Conservation (phyloP, 2,113 vertebrate genomes). For the Nipponia nippon region DNA sequence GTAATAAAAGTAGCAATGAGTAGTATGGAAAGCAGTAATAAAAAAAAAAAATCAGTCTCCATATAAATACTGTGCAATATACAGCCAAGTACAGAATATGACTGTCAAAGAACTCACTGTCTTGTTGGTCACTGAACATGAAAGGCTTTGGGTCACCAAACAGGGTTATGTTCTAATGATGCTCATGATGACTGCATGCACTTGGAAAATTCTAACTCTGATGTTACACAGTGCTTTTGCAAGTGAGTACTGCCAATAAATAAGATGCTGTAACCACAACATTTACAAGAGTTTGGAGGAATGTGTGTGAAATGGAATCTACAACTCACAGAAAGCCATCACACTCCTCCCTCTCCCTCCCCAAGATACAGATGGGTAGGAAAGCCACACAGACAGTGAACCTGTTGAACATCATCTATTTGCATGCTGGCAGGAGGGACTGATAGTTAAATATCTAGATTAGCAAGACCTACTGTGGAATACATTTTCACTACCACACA, state of each 20-base stretch:
- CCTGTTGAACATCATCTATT: background rate
- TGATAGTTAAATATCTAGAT: background rate
- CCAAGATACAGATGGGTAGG: background rate
- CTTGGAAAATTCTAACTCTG: background rate
- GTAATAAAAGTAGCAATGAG: background rate
- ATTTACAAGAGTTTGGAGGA: background rate
- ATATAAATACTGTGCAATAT: background rate
- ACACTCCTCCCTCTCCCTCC: background rate
- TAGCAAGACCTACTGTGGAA: background rate
- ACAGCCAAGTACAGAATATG: background rate
- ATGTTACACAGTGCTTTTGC: background rate
- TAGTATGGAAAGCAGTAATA: background rate
- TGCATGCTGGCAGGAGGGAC: background rate
- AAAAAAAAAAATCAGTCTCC: background rate
- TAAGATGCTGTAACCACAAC: background rate
- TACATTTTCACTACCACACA: background rate
- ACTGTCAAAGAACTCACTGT: background rate
- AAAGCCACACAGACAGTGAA: background rate
- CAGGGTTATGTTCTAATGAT: background rate
- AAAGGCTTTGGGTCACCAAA: background rate
- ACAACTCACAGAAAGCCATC: background rate
- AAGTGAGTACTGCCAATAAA: background rate
- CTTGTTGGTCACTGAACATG: background rate
- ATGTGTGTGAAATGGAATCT: background rate
- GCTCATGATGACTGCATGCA: background rate